phyloP scores from a whole-genome alignment of 2,888 invertebrate species.

The Odontomyia ornata region DNA sequence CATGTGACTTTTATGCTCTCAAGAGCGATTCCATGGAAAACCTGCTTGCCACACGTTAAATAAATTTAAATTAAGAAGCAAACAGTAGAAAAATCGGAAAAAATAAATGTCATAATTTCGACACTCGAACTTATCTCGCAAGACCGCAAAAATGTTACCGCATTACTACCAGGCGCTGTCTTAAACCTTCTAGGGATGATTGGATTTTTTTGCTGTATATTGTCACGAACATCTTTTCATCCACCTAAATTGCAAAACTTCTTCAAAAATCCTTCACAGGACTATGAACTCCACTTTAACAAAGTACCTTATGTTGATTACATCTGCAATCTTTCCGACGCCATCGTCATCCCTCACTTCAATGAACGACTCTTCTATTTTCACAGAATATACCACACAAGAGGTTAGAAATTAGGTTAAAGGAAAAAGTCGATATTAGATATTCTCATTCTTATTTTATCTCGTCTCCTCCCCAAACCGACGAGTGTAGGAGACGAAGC shows the following conservation, averaged over 20 bases:
- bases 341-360: background rate
- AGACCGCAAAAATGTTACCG: too few relatives aligned
- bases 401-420: constrained; percentile 17
- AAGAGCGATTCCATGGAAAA: too few relatives aligned
- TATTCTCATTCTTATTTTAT: background rate
- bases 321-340: background rate
- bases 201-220: too few relatives aligned
- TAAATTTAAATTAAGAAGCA: too few relatives aligned
- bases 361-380: background rate
- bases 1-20: too few relatives aligned
- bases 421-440: constrained; percentile 26
- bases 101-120: too few relatives aligned
- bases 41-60: too few relatives aligned
- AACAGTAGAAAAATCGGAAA: too few relatives aligned
- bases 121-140: too few relatives aligned
- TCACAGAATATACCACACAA: background rate
- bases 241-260: background rate
- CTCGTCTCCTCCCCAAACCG: background rate
- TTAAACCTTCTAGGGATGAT: too few relatives aligned
- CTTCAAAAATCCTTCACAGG: background rate
- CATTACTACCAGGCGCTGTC: too few relatives aligned
- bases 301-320: background rate
- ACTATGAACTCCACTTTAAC: background rate
- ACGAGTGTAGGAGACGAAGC: background rate
- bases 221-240: too few relatives aligned